Evolutionary conservation across 2,888 invertebrate species (phyloP).

Genomic region (Orthosia gothica): DNA sequence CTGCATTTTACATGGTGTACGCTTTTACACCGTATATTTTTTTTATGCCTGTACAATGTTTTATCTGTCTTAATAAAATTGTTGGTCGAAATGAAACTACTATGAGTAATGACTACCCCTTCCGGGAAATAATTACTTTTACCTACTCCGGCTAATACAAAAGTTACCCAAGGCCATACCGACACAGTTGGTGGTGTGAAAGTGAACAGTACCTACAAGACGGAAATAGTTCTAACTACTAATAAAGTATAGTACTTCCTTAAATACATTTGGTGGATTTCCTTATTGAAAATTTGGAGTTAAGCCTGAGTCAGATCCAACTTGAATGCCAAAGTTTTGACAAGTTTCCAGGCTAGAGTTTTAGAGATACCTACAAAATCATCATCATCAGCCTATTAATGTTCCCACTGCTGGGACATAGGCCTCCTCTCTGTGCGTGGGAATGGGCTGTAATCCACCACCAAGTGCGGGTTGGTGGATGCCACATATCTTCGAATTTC

Average conservation of each 20-base stretch:
- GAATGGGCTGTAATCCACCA: no score
- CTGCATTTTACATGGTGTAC: conserved; percentile 10
- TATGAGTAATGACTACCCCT: conserved; percentile 38
- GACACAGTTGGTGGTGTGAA: background rate
- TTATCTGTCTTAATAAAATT: background rate
- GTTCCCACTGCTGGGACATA: no score
- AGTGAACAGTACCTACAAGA: background rate
- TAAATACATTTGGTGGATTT: background rate
- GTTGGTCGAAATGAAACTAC: background rate
- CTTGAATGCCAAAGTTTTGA: background rate
- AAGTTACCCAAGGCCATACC: conserved; percentile 38
- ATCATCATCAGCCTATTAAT: no score
- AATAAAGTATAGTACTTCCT: background rate
- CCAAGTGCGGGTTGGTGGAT: no score
- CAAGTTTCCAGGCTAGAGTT: background rate
- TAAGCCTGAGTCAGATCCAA: background rate
- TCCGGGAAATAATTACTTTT: conserved; percentile 40
- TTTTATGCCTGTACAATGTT: background rate
- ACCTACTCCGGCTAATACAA: conserved; percentile 12
- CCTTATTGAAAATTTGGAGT: background rate
- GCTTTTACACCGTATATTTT: background rate
- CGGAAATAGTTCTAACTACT: background rate
- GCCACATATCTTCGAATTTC: no score
- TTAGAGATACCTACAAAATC: background rate
- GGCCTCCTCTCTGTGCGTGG: no score